phyloP scores from a whole-genome alignment of 2,113 vertebrate genomes.

The Callipepla squamata region DNA sequence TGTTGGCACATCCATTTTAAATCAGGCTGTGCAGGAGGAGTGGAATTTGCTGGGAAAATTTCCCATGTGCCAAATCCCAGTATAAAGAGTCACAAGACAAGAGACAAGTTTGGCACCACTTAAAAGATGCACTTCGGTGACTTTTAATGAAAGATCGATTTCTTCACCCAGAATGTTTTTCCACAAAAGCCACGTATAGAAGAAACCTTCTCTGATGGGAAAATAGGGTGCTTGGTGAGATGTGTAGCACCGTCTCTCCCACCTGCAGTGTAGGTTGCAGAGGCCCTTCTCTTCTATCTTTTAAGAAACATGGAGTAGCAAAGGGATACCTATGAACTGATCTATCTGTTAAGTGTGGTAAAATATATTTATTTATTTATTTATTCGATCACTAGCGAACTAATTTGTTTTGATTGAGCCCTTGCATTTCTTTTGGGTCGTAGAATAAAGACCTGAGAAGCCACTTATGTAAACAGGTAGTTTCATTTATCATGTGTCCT shows the following conservation, averaged over 20 bases:
- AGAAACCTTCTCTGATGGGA: background rate
- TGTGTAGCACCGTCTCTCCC: background rate
- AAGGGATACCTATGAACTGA: background rate
- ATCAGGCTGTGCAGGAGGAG: constrained; percentile 26
- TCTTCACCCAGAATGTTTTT: background rate
- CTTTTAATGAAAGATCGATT: constrained; percentile 36
- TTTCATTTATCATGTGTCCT: background rate
- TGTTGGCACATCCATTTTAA: constrained; percentile 23
- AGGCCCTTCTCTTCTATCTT: background rate
- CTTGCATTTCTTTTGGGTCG: background rate
- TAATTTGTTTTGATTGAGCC: background rate
- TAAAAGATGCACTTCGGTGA: constrained; percentile 44
- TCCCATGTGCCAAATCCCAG: background rate
- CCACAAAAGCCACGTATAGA: background rate
- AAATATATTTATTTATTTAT: background rate
- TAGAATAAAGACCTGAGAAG: background rate
- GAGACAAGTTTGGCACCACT: background rate
- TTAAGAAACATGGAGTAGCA: background rate
- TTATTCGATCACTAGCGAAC: background rate
- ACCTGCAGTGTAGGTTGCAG: background rate
- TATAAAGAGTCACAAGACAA: constrained; percentile 6
- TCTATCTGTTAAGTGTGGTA: background rate
- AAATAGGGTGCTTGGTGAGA: background rate
- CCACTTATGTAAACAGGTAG: background rate
- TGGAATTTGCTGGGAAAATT: constrained; percentile 57